Base-by-base conservation (phyloP, 2,797 vertebrate genomes). In the Enteromius treurensis region DNA sequence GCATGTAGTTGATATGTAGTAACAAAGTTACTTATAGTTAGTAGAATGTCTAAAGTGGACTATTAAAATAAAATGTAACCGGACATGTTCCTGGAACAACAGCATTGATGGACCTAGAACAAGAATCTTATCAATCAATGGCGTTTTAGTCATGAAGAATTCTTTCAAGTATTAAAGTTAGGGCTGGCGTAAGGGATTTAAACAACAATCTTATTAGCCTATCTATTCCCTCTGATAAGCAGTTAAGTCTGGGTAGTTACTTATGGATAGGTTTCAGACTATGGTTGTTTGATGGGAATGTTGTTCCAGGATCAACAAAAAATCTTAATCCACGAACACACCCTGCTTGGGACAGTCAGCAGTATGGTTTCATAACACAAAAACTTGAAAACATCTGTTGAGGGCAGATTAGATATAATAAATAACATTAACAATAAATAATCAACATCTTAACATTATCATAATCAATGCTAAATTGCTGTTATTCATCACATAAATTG, bases 271-370 rank as follows among this genome's bases (percentile, higher is more conserved):
- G 34, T 8, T 77, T 77, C 15, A 60, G 74, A 60, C 34, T 74
- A 5, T 76, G 73, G 60, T 76, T 60, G 34, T 42, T 60, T 42
- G 34, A 76, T 26, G 53, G 53, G 34, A 60, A 76, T 77, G 74
- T 60, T 60, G 74, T 77, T 77, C 53, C 53, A 26, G 34, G 21
- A 55, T 34, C 32, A 37, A 37, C 6, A 75, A 15, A 74, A 55
- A 5, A 37, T 55, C 9, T 7, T 32, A 29, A 75, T 75, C 49
- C 32, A 55, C 3, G 49, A 75, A 75, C 32, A 37, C 32, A n/a
- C 49, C 37, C 34, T 77, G 5, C 53, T 60, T 77, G 53, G 37
- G 53, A 60, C 37, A 42, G 34, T 60, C 15, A 60, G n/a, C 13
- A 42, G n/a, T 55, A 60, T 42, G 65, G 21, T 67, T 79, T 79